phyloP scores from a whole-genome alignment of 1,140 invertebrate genomes.

The Phymorhynchus buccinoides region DNA sequence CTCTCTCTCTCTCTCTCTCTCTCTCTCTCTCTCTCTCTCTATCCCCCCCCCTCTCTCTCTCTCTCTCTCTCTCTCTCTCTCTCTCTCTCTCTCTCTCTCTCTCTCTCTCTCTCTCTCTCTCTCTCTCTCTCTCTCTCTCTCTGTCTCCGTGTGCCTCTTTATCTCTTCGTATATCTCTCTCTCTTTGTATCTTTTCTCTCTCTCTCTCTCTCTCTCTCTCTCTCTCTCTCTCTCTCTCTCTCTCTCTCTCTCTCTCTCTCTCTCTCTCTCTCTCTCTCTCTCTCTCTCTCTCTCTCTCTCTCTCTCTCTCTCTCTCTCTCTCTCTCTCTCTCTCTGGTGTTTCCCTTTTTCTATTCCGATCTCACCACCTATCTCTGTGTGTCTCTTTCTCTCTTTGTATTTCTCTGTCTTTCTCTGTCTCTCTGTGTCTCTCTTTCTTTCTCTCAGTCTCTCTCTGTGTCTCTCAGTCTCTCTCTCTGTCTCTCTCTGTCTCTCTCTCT shows the following conservation, averaged over 20 bases:
- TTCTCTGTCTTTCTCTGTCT: background rate
- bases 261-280: too few relatives aligned
- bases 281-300: too few relatives aligned
- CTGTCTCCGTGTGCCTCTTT: too few relatives aligned
- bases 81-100: conserved; percentile 17
- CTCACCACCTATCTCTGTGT: background rate
- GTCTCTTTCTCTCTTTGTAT: background rate
- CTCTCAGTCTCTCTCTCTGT: background rate
- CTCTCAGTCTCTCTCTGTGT: background rate
- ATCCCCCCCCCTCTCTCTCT: too few relatives aligned
- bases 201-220: too few relatives aligned
- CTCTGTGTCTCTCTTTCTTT: background rate
- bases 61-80: background rate
- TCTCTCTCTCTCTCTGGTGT: background rate
- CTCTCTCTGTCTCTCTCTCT: conserved; percentile 1
- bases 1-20: too few relatives aligned
- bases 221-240: too few relatives aligned
- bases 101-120: background rate
- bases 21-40: too few relatives aligned
- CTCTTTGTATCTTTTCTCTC: too few relatives aligned
- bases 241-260: too few relatives aligned
- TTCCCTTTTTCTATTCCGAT: background rate
- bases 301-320: too few relatives aligned
- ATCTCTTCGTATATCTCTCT: too few relatives aligned
- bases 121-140: background rate